Evolutionary conservation across 2,888 invertebrate species (phyloP).

Genomic region (Scaptomyza tumidula): DNA sequence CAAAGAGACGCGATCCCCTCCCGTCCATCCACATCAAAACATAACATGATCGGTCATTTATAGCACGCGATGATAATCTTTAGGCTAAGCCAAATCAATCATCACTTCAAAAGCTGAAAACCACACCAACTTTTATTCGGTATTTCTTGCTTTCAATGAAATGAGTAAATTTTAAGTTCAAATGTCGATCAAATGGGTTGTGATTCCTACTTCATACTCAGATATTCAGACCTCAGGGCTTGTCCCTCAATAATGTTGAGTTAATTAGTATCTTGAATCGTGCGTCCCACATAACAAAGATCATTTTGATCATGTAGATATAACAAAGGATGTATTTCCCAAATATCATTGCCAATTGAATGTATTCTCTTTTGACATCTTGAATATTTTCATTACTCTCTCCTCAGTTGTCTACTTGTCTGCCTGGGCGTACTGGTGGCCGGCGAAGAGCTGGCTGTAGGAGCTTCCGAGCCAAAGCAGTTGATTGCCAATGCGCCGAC

Average conservation of each 20-base stretch:
- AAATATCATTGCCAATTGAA: no score
- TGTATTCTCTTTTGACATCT: no score
- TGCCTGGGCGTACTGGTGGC: conserved; percentile 68
- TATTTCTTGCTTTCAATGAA: neutral
- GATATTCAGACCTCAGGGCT: neutral
- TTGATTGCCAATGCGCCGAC: conserved; percentile 17
- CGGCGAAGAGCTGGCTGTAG: conserved; percentile 46
- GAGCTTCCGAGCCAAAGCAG: conserved; percentile 29
- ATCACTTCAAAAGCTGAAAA: conserved; percentile 14
- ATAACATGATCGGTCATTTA: conserved; percentile 52
- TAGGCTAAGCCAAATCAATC: conserved; percentile 44
- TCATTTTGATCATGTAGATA: no score
- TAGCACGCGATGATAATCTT: conserved; percentile 47
- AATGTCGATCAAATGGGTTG: neutral
- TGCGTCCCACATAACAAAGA: no score
- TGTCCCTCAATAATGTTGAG: no score
- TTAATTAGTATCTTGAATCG: no score
- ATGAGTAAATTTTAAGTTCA: conserved; percentile 1
- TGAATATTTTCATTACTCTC: neutral
- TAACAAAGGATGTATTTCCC: no score
- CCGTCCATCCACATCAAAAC: neutral
- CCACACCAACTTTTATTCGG: conserved; percentile 5
- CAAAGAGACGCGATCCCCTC: conserved; percentile 18
- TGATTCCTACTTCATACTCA: neutral
- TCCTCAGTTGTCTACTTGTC: conserved; percentile 71